Percentiles rank a stretch among this genome's conserved stretches.
phyloP scores from a whole-genome alignment of 2,797 vertebrate species.

The Eospalax fontanierii region DNA sequence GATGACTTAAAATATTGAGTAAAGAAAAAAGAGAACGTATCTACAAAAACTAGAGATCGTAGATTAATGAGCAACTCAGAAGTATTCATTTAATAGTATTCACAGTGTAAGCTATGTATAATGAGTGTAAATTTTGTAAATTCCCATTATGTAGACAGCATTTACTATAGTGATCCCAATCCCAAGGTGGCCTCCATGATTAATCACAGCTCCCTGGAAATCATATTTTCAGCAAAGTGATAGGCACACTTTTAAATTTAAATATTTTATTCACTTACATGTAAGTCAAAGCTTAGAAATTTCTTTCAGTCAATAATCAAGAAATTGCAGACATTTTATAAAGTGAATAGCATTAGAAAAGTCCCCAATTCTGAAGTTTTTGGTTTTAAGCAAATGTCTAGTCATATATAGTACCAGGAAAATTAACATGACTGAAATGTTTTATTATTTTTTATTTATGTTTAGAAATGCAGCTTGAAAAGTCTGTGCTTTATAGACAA shows the following conservation, averaged over 20 bases:
- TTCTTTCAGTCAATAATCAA: neutral
- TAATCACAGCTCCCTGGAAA: neutral
- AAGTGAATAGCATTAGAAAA: neutral
- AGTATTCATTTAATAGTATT: neutral
- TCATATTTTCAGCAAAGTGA: neutral
- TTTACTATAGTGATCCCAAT: neutral
- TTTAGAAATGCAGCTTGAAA: neutral
- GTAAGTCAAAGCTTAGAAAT: neutral
- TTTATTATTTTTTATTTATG: constrained; percentile 13
- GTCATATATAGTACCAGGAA: neutral
- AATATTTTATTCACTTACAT: neutral
- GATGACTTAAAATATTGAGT: neutral
- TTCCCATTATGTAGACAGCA: neutral
- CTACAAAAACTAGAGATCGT: neutral
- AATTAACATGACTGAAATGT: neutral
- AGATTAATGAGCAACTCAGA: neutral
- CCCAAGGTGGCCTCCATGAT: neutral
- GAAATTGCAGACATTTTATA: neutral
- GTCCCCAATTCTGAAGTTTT: neutral
- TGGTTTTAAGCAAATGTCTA: neutral
- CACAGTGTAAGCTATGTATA: neutral
- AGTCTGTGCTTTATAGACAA: neutral
- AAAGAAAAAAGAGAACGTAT: neutral
- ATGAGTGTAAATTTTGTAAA: neutral
- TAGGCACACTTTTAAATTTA: neutral